Evolutionary conservation across 2,797 vertebrate genomes (phyloP), one percentile per base, ranked within the genome.

Genomic region (Gymnopithys bicolor): DNA sequence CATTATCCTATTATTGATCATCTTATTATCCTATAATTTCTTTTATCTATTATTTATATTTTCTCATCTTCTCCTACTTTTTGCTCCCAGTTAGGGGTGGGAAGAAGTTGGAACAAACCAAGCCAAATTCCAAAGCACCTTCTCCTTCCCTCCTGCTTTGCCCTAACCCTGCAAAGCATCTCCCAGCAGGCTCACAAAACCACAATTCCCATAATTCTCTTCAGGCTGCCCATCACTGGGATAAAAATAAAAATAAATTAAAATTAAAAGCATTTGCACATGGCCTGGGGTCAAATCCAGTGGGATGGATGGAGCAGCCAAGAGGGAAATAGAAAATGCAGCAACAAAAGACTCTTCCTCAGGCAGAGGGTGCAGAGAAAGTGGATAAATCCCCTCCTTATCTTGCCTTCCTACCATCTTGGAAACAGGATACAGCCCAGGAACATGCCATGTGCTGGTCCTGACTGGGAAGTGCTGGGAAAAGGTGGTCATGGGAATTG

Each of bases 391-490:
- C 45, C 49, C 11, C 51, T 66, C 46, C 33, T 76, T 45, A 66
- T 86, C 86, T 75, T 1, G 0, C 49, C n/a, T 71, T 76, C 73
- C 87, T 7, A 43, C 41, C 7, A 43, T 43, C 41, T 73, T 21
- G 22, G 75, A 84, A 76, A 79, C 74, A 56, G 79, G 85, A 93
- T 43, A 43, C 3, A 0, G 41, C 68, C 80, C 37, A 68, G 71
- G 46, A 93, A 93, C 68, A 69, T 10, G 41, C 55, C 75, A 37
- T 4, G 10, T 27, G 49, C 33, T 30, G 35, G 19, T 30, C 21
- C 58, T 39, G 53, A 35, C 18, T 5, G 1, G 19, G 52, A 55
- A 27, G 60, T 0, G 1, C 35, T 7, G 1, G 77, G 33, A 78
- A 43, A 78, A 43, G 45, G 43, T 83, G 63, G 33, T 58, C 33